A percentile compares a stretch with the other conserved stretches of the same genome.
phyloP scores from a whole-genome alignment of 1,140 invertebrate genomes.

The Melanaphis sacchari region DNA sequence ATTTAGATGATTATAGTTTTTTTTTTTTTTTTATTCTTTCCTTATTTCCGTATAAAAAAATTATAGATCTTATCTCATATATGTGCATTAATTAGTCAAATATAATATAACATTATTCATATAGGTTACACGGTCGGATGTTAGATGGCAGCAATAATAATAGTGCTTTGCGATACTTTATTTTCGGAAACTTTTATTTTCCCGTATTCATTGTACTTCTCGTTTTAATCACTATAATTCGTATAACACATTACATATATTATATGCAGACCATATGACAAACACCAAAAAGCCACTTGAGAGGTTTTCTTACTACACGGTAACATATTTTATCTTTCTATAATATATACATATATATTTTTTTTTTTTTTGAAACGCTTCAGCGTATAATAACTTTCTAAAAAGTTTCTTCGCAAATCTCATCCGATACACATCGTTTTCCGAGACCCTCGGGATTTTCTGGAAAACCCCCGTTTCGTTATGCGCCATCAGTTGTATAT shows the following conservation, averaged over 20 bases:
- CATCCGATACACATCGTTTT: not conserved
- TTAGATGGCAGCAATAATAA: not conserved
- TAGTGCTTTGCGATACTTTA: not conserved
- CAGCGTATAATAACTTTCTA: not conserved
- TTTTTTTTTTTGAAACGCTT: not conserved
- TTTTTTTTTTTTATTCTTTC: not conserved
- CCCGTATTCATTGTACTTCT: not conserved
- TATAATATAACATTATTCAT: not conserved
- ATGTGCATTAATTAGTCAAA: not conserved
- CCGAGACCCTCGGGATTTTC: not conserved
- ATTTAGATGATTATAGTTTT: not conserved
- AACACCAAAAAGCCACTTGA: not conserved
- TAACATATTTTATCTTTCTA: not conserved
- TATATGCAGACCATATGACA: not conserved
- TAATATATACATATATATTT: not conserved
- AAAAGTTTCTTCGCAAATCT: constrained; percentile 13
- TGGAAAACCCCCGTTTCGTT: not conserved
- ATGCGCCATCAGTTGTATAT: not conserved
- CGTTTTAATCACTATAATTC: not conserved
- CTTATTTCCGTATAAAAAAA: not conserved
- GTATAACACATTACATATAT: not conserved
- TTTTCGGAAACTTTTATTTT: not conserved
- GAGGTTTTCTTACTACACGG: not conserved
- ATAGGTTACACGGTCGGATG: not conserved
- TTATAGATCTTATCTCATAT: not conserved